Evolutionary conservation across 2,113 vertebrate species (phyloP).

Genomic region (Nematolebias whitei): DNA sequence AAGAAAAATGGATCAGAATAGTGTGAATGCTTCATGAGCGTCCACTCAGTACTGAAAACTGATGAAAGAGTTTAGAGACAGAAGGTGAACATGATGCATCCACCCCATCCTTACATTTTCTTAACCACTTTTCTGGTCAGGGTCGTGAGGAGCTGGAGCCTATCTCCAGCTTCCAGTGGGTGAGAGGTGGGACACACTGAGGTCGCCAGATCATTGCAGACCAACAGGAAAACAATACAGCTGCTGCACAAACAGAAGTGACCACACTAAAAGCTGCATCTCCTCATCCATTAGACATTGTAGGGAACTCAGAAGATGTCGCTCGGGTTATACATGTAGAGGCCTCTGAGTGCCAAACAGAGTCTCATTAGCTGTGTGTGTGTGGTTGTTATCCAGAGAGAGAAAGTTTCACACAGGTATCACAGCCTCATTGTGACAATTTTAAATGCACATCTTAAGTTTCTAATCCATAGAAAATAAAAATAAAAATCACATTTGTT

Average conservation of each 20-base stretch:
- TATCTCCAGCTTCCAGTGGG: too few species aligned
- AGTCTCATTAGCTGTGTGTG: constrained; percentile 62
- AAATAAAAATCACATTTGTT: background rate
- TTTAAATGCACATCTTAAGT: constrained; percentile 60
- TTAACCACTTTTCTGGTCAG: too few species aligned
- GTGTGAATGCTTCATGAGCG: too few species aligned
- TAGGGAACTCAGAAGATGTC: constrained; percentile 53
- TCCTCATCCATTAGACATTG: constrained; percentile 32
- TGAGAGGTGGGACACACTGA: too few species aligned
- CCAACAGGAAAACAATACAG: too few species aligned
- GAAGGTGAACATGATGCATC: constrained; percentile 46
- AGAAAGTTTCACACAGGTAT: constrained; percentile 51
- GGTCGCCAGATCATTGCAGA: too few species aligned
- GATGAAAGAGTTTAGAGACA: constrained; percentile 43
- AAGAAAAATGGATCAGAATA: too few species aligned
- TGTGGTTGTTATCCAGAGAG: constrained; percentile 46
- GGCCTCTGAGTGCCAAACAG: constrained; percentile 65
- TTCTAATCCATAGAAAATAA: constrained; percentile 1
- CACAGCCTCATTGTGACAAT: constrained; percentile 56
- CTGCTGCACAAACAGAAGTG: constrained; percentile 33
- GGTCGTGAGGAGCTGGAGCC: too few species aligned
- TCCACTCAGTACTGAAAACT: too few species aligned
- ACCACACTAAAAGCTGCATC: constrained; percentile 54
- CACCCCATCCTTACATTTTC: too few species aligned
- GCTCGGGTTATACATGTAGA: constrained; percentile 52